Evolutionary conservation across 2,888 invertebrate species (phyloP).

Genomic region (Eutolmus rufibarbis): DNA sequence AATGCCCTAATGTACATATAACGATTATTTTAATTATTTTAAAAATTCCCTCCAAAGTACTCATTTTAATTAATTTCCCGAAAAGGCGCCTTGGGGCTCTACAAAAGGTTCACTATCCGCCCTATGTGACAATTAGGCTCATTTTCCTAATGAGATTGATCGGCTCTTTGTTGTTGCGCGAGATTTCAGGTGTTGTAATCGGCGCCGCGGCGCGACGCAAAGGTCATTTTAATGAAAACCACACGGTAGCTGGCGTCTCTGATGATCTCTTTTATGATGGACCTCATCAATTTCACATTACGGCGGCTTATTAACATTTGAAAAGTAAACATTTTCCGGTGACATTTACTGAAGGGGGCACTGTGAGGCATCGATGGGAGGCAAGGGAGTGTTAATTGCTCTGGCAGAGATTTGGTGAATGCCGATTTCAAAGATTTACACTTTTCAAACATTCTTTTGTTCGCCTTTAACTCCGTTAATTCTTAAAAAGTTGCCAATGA

Average conservation of each 20-base stretch:
- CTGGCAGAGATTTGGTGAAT: background rate
- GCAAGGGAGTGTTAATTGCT: background rate
- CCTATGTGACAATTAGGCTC: background rate
- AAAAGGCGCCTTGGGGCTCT: background rate
- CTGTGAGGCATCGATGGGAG: background rate
- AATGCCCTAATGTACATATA: background rate
- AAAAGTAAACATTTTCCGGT: background rate
- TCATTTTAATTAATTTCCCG: background rate
- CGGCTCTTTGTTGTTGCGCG: background rate
- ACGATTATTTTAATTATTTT: background rate
- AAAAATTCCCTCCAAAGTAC: background rate
- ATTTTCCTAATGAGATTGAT: background rate
- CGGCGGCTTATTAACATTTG: conserved; percentile 6
- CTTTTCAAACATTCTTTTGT: background rate
- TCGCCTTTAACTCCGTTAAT: background rate
- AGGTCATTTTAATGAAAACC: background rate
- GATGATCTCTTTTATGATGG: background rate
- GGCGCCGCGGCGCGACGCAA: background rate
- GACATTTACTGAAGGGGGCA: background rate
- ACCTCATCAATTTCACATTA: conserved; percentile 3
- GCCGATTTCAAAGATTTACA: background rate
- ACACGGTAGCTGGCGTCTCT: background rate
- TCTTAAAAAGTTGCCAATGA: background rate
- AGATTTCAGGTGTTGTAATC: background rate
- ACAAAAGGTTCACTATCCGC: background rate